Evolutionary conservation across 2,888 invertebrate species (phyloP).

Genomic region (Drosophila birchii): DNA sequence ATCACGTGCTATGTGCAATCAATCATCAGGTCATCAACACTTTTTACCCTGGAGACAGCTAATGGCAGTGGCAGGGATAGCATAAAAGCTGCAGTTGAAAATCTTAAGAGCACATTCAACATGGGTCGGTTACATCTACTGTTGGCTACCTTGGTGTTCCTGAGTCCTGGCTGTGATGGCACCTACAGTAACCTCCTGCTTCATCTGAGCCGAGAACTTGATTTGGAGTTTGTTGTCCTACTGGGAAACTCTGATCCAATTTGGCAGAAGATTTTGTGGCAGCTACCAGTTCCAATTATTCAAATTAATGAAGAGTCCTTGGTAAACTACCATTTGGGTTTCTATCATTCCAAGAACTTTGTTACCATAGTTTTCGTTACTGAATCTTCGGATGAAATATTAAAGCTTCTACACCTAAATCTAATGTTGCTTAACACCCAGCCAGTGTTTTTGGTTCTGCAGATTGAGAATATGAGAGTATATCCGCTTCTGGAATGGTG

Average conservation of each 20-base stretch:
- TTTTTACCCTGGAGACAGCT: not conserved
- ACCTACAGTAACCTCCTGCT: constrained; percentile 50
- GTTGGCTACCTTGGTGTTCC: constrained; percentile 10
- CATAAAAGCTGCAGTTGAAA: constrained; percentile 22
- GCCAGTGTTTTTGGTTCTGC: constrained; percentile 35
- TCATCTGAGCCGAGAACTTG: constrained; percentile 51
- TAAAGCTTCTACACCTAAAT: constrained; percentile 22
- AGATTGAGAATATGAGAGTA: not conserved
- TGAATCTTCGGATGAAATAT: not conserved
- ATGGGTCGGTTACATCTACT: constrained; percentile 34
- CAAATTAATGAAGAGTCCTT: constrained; percentile 9
- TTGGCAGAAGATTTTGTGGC: constrained; percentile 11
- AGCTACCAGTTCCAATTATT: constrained; percentile 34
- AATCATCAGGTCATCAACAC: constrained; percentile 11
- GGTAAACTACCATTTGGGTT: constrained; percentile 1
- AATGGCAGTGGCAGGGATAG: not conserved
- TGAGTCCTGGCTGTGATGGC: not conserved
- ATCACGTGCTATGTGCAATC: not conserved
- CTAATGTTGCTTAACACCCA: constrained; percentile 31
- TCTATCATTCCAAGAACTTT: constrained; percentile 25
- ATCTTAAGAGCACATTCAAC: not conserved
- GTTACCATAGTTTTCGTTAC: constrained; percentile 38
- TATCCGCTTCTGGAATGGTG: constrained; percentile 56
- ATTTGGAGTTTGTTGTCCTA: constrained; percentile 58
- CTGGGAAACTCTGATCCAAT: constrained; percentile 47